Evolutionary conservation across 2,113 vertebrate species (phyloP).

Genomic region (Anolis carolinensis): DNA sequence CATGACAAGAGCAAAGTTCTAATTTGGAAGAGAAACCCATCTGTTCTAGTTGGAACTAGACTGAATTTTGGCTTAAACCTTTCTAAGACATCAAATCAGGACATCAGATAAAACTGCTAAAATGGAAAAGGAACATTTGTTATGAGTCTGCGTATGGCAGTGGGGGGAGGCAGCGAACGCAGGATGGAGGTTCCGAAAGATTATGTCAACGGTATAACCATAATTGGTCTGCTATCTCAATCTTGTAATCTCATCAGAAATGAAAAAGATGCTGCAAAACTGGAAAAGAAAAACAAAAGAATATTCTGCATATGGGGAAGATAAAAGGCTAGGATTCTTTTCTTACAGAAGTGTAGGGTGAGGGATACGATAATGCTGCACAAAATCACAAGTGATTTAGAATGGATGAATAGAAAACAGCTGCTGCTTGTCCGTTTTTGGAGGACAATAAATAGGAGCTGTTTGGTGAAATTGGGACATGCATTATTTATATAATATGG

Average conservation of each 20-base stretch:
- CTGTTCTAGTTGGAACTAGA: too few species aligned
- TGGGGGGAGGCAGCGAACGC: neutral
- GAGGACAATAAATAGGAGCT: conserved; percentile 5
- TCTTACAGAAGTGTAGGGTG: neutral
- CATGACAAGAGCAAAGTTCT: too few species aligned
- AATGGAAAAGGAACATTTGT: neutral
- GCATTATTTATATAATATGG: neutral
- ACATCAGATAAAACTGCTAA: neutral
- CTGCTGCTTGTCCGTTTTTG: conserved; percentile 5
- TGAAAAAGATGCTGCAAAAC: neutral
- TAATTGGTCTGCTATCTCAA: neutral
- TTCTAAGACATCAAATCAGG: neutral
- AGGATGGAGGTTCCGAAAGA: neutral
- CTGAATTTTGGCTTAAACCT: too few species aligned
- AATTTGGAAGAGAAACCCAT: too few species aligned
- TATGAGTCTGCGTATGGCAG: too few species aligned
- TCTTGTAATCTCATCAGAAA: neutral
- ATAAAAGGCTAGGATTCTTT: neutral
- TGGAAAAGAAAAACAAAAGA: neutral
- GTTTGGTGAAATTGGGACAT: conserved; percentile 2
- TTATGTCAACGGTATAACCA: neutral
- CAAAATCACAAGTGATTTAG: conserved; percentile 18
- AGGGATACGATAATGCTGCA: conserved; percentile 15
- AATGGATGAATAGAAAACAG: conserved; percentile 10
- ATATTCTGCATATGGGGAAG: conserved; percentile 11